Evolutionary conservation across 2,113 vertebrate species (phyloP).

Genomic region (Tachycineta bicolor): DNA sequence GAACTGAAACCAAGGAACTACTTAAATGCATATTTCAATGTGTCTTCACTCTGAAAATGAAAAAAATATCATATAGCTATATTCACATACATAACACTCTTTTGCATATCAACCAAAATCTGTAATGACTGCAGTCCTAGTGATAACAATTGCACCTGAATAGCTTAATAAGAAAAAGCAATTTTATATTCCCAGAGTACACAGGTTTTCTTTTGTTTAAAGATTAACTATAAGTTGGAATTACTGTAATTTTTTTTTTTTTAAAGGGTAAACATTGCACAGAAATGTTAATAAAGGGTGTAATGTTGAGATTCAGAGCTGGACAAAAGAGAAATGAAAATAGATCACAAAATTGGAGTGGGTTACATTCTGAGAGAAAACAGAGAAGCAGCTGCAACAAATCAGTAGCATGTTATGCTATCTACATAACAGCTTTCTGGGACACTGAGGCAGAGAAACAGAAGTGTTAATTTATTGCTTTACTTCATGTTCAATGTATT

Average conservation of each 20-base stretch:
- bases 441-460: slow-evolving; percentile 37
- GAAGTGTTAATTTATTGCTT: slow-evolving; percentile 39
- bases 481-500: slow-evolving; percentile 2
- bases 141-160: not conserved
- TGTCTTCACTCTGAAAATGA: not conserved
- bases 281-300: not conserved
- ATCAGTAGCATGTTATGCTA: not conserved
- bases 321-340: slow-evolving; percentile 2
- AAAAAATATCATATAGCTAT: not conserved
- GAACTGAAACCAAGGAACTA: not conserved
- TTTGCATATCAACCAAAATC: not conserved
- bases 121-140: not conserved
- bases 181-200: not conserved
- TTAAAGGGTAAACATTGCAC: not conserved
- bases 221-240: slow-evolving; percentile 20
- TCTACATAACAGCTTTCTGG: slow-evolving; percentile 8
- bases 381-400: slow-evolving; percentile 19
- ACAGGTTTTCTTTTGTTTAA: not conserved
- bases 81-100: not conserved
- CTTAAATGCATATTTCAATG: not conserved
- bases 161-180: slow-evolving; percentile 11
- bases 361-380: not conserved
- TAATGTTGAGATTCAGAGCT: not conserved
- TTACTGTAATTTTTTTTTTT: not conserved
- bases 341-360: not conserved